A percentile compares a stretch with the other conserved stretches of the same genome.
These are phyloP conservation scores for Lasioglossum marginatum DNA, from an alignment of 2,888 invertebrate genomes.

Conservation along the genomic window DNA sequence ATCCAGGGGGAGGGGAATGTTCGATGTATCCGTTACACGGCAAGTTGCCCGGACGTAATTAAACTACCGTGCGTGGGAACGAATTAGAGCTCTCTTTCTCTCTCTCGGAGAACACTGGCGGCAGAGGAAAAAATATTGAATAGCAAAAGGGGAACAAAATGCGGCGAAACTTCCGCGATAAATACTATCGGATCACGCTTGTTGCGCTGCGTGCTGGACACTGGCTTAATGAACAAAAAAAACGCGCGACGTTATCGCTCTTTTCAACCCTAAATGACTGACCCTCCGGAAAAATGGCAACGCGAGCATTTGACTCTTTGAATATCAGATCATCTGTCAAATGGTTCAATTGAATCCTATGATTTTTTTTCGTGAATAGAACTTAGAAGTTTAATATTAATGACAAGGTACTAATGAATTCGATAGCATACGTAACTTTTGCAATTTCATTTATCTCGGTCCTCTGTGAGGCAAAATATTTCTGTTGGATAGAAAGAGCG, in stretches of 20 bases:
- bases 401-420: not conserved
- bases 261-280: not conserved
- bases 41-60: conserved; percentile 16
- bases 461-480: not conserved
- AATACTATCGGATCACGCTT: conserved; percentile 1
- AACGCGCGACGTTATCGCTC: not conserved
- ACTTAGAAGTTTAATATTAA: not conserved
- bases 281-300: not conserved
- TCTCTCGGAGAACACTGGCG: not conserved
- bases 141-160: not conserved
- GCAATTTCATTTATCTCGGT: not conserved
- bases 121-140: not conserved
- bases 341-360: not conserved
- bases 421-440: not conserved
- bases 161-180: not conserved
- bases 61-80: conserved; percentile 15
- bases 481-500: not conserved
- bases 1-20: not conserved
- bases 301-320: not conserved
- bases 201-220: not conserved
- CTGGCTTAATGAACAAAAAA: not conserved
- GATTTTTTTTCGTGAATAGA: not conserved
- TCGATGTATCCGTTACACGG: conserved; percentile 13
- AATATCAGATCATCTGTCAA: not conserved
- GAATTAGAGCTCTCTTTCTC: not conserved